A percentile compares a stretch with the other conserved stretches of the same genome.
phyloP scores from a whole-genome alignment of 2,888 invertebrate genomes.

The Loripinus fragilis region DNA sequence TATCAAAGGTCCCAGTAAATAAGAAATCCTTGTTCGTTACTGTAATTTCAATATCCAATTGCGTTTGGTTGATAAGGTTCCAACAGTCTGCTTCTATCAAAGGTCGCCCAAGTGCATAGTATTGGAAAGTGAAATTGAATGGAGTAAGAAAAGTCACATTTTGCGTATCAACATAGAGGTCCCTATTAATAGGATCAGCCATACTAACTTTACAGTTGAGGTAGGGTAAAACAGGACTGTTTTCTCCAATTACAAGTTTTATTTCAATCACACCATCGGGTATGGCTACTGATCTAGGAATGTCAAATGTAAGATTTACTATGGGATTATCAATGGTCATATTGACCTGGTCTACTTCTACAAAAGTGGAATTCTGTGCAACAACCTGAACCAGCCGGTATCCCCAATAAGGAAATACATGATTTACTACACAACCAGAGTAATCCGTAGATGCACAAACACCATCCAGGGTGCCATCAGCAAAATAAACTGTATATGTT shows the following conservation, averaged over 20 bases:
- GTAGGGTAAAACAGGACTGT: slow-evolving; percentile 40
- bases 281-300: slow-evolving; percentile 35
- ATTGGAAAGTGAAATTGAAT: slow-evolving; percentile 50
- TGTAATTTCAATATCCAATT: slow-evolving; percentile 24
- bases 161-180: slow-evolving; percentile 16
- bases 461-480: slow-evolving; percentile 32
- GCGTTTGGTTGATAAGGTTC: slow-evolving; percentile 49
- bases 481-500: slow-evolving; percentile 41
- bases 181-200: slow-evolving; percentile 49
- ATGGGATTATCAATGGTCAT: slow-evolving; percentile 59
- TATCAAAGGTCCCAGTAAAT: slow-evolving; percentile 62
- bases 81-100: slow-evolving; percentile 49
- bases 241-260: slow-evolving; percentile 30
- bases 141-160: slow-evolving; percentile 50
- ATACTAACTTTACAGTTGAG: slow-evolving; percentile 44
- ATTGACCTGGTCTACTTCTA: slow-evolving; percentile 46
- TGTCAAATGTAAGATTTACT: slow-evolving; percentile 28
- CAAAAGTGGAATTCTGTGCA: slow-evolving; percentile 49
- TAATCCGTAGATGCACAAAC: slow-evolving; percentile 24
- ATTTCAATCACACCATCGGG: slow-evolving; percentile 44
- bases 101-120: slow-evolving; percentile 58
- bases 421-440: slow-evolving; percentile 38
- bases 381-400: slow-evolving; percentile 33
- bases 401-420: slow-evolving; percentile 48
- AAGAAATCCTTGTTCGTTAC: slow-evolving; percentile 52